These are phyloP conservation scores for Petrolisthes cinctipes DNA, from an alignment of 2,888 invertebrate genomes.

Conservation along the genomic window DNA sequence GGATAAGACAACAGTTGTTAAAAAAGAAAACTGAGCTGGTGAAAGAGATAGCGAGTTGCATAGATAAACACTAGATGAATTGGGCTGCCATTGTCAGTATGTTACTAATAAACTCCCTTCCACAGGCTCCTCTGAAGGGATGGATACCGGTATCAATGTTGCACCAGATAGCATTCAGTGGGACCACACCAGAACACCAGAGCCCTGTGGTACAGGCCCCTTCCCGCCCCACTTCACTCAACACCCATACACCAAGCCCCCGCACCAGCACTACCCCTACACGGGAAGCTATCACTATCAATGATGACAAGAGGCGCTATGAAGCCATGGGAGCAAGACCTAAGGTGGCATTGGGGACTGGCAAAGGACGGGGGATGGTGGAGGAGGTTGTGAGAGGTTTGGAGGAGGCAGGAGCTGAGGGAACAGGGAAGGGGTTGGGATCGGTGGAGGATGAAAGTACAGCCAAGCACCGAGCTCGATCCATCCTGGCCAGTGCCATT, in stretches of 20 bases:
- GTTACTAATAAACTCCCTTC: neutral
- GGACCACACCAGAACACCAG: slow-evolving; percentile 52
- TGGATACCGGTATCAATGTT: slow-evolving; percentile 63
- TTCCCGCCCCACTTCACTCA: slow-evolving; percentile 27
- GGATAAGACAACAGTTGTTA: no score
- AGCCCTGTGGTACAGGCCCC: slow-evolving; percentile 28
- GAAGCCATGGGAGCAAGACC: slow-evolving; percentile 60
- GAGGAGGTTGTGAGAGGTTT: neutral
- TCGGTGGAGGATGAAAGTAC: slow-evolving; percentile 52
- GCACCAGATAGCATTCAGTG: slow-evolving; percentile 61
- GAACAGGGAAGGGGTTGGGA: slow-evolving; percentile 13
- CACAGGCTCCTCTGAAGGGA: slow-evolving; percentile 59
- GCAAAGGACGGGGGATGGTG: neutral
- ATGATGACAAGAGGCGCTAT: slow-evolving; percentile 44
- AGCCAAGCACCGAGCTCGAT: slow-evolving; percentile 62
- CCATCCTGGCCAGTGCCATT: slow-evolving; percentile 62
- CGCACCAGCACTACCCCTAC: slow-evolving; percentile 3
- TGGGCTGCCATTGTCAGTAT: neutral
- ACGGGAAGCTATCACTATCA: neutral
- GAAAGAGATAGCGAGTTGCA: no score
- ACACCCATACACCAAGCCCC: slow-evolving; percentile 20
- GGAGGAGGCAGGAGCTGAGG: slow-evolving; percentile 17
- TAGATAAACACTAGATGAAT: neutral
- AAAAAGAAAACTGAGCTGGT: no score
- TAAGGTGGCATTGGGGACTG: slow-evolving; percentile 38